phyloP scores from a whole-genome alignment of 2,113 vertebrate genomes.

The Psephotus haematonotus region DNA sequence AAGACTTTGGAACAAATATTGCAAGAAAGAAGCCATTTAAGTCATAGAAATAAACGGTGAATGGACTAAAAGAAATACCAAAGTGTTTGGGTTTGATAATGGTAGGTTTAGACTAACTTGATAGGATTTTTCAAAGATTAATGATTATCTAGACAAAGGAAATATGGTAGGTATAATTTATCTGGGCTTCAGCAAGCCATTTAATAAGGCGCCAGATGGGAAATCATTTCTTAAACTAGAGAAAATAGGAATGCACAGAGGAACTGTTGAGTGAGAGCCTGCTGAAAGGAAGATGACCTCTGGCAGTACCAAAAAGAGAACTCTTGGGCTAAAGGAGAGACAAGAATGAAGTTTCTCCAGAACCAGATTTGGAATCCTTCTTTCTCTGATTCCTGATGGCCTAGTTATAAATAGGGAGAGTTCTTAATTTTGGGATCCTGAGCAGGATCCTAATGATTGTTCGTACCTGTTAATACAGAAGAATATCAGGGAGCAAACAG shows the following conservation, averaged over 20 bases:
- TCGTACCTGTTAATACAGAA: neutral
- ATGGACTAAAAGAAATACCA: neutral
- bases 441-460: neutral
- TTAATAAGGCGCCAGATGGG: constrained; percentile 25
- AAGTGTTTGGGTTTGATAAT: neutral
- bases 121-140: neutral
- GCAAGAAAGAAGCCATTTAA: constrained; percentile 16
- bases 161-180: constrained; percentile 28
- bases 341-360: neutral
- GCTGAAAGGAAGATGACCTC: neutral
- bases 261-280: neutral
- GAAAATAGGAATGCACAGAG: neutral
- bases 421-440: neutral
- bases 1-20: constrained; percentile 2
- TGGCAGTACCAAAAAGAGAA: neutral
- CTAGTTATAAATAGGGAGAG: neutral
- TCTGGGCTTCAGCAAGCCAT: constrained; percentile 32
- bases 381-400: neutral
- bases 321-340: neutral
- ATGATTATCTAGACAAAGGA: constrained; percentile 48
- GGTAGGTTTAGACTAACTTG: neutral
- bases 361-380: neutral
- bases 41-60: neutral
- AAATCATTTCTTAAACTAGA: constrained; percentile 14
- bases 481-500: neutral